Evolutionary conservation across 2,888 invertebrate species (phyloP), one percentile per base, ranked within the genome.

Genomic region (Anaspis maculata): DNA sequence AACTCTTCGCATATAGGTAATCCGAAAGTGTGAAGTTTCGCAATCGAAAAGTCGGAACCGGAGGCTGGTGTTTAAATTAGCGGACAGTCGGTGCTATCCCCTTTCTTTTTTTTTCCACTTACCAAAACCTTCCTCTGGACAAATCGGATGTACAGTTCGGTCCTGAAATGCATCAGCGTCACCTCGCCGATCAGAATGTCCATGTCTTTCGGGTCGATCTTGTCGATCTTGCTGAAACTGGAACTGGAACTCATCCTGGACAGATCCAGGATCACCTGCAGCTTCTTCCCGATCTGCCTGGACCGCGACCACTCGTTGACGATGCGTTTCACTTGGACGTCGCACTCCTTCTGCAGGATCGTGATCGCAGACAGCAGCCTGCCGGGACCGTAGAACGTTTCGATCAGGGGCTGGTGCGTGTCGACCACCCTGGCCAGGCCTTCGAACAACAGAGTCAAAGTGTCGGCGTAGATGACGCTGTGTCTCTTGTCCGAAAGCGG

Each of bases 101-200:
- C n/a, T n/a, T n/a, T n/a, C 12, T 9, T 7, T 15, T 14, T 2
- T n/a, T 9, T n/a, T 14, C n/a, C 25, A 59, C 66, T 67, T 60
- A 85, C 86, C 61, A 72, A 72, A 12, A 85, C 70, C 55, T 90
- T 75, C 37, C 89, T 72, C 30, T 77, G 72, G 40, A 97, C 71
- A 69, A 97, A 98, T 47, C 83, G 73, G 49, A 89, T 79, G 64
- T 96, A 98, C 13, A 97, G 70, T 56, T 90, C 87, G n/a, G 87
- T 76, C 44, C 94, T 72, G 1, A 89, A 82, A 67, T 92, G 92
- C 68, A 95, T 82, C 27, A 92, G 72, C 0, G 94, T 91, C 37
- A 96, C 76, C 68, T 98, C 97, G 0, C 84, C 82, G 37, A 97
- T 76, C 25, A 90, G 70, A 0, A 84, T 76, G 69, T 97, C 97